phyloP scores from a whole-genome alignment of 2,797 vertebrate genomes.

The Alca torda region DNA sequence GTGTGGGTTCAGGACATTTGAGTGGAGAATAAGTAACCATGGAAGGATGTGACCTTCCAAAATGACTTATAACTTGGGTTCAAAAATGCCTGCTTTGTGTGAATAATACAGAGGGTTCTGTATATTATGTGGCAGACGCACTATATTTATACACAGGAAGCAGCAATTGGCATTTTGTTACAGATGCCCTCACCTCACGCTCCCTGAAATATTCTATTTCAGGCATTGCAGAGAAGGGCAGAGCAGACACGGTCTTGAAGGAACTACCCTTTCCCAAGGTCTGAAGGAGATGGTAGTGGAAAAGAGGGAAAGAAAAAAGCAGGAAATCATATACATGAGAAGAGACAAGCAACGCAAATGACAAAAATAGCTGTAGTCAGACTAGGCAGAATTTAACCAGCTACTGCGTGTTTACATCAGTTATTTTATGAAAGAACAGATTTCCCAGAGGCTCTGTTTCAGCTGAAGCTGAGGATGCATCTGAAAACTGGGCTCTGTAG shows the following conservation, averaged over 20 bases:
- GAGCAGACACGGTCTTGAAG: not conserved
- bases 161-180: slow-evolving; percentile 14
- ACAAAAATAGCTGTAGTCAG: slow-evolving; percentile 37
- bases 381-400: slow-evolving; percentile 1
- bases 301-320: not conserved
- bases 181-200: not conserved
- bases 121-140: slow-evolving; percentile 14
- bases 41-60: slow-evolving; percentile 38
- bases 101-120: slow-evolving; percentile 6
- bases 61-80: not conserved
- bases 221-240: not conserved
- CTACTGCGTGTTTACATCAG: not conserved
- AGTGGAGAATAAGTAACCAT: not conserved
- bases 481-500: not conserved
- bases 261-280: not conserved
- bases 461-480: not conserved
- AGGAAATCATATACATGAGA: slow-evolving; percentile 8
- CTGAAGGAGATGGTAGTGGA: not conserved
- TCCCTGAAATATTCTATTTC: slow-evolving; percentile 43
- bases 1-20: not conserved
- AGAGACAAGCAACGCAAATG: slow-evolving; percentile 20
- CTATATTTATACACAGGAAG: slow-evolving; percentile 24
- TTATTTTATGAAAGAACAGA: not conserved
- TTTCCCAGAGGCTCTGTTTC: slow-evolving; percentile 3
- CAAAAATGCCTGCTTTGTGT: slow-evolving; percentile 11